phyloP scores from a whole-genome alignment of 2,113 vertebrate species.

The Toxotes chatareus region DNA sequence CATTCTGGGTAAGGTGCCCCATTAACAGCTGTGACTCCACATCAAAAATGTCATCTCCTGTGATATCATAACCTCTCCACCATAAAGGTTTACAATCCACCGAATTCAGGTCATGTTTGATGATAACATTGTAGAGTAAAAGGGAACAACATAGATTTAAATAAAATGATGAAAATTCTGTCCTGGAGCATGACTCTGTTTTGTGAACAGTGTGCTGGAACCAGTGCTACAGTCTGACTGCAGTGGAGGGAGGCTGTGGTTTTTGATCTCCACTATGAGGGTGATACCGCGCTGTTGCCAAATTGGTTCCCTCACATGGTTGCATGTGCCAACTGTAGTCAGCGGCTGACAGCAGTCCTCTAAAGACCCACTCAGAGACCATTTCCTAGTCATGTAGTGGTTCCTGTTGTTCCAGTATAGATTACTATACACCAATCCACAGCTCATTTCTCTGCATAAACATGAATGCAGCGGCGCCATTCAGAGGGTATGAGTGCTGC shows the following conservation, averaged over 20 bases:
- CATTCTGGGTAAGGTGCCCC: slow-evolving; percentile 44
- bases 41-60: slow-evolving; percentile 47
- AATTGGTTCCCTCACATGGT: slow-evolving; percentile 43
- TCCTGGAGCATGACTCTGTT: slow-evolving; percentile 17
- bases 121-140: slow-evolving; percentile 22
- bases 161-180: slow-evolving; percentile 35
- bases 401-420: slow-evolving; percentile 12
- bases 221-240: slow-evolving; percentile 10
- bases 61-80: slow-evolving; percentile 33
- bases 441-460: slow-evolving; percentile 8
- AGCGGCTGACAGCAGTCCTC: slow-evolving; percentile 33
- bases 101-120: slow-evolving; percentile 50
- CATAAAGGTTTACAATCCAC: slow-evolving; percentile 65
- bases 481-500: not conserved
- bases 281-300: slow-evolving; percentile 13
- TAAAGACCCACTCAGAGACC: slow-evolving; percentile 26
- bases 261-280: slow-evolving; percentile 41
- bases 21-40: slow-evolving; percentile 56
- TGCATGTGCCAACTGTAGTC: slow-evolving; percentile 35
- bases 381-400: slow-evolving; percentile 10
- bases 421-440: not conserved
- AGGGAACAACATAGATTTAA: slow-evolving; percentile 24
- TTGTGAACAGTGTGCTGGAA: slow-evolving; percentile 35
- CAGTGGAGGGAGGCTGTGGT: slow-evolving; percentile 18
- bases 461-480: not conserved